Evolutionary conservation across 1,140 invertebrate genomes (phyloP), one percentile per base, ranked within the genome.

Genomic region (Apis mellifera): DNA sequence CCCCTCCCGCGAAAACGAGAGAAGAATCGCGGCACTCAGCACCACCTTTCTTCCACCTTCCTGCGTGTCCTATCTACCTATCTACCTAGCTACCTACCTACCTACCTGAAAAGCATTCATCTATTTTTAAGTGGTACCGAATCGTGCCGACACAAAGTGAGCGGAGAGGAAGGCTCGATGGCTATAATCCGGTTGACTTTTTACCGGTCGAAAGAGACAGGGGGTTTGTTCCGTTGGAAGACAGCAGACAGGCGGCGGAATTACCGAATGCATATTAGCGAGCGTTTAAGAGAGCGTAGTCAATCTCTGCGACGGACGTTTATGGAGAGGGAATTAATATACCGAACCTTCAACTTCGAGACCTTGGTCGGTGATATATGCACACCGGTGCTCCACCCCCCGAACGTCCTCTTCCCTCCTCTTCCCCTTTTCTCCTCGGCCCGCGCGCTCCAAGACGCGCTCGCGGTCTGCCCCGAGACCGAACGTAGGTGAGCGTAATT

Each of bases 321-420:
- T 94, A 94, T 93, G 93, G 90, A 92, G 92, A 93, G 87, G 88
- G 93, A 94, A 94, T 94, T 94, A 94, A 94, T 94, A 94, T 94
- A 93, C 92, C 91, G 90, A 85, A 91, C 90, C 91, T 92, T 93
- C 89, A 92, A 91, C 92, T 90, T 90, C 83, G 87, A 86, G 89
- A 90, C 89, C 90, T 93, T 92, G 90, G 83, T 78, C 87, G 86
- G 85, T 94, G 93, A 94, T 94, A 93, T 94, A 94, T 90, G 92
- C 89, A 90, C 88, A 83, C 89, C 88, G 86, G 82, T 69, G 89
- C 90, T 91, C 90, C 90, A 91, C 90, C 90, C 89, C 86, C 75
- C 69, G 73, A 71, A 60, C 69, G 66, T 80, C 72, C 74, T 62
- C 57, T 82, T 62, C 78, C n/a, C n/a, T 75, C 71, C 32, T 42